Evolutionary conservation across 2,888 invertebrate species (phyloP).

Genomic region (Hirtodrosophila alboralis): DNA sequence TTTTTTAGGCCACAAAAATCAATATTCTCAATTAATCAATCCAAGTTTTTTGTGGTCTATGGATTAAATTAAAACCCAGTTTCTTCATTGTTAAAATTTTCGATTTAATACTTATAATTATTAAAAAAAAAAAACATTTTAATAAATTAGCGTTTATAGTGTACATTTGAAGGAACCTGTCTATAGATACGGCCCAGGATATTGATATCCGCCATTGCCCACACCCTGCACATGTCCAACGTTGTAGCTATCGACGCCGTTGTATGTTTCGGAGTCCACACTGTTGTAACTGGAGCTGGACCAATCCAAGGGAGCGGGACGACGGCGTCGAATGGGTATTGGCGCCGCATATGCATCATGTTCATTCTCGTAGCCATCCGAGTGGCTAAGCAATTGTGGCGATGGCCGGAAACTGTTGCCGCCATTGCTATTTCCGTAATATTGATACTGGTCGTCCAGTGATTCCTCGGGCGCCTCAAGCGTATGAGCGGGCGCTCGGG

Average conservation of each 20-base stretch:
- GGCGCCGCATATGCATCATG: slow-evolving; percentile 47
- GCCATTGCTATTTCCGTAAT: slow-evolving; percentile 13
- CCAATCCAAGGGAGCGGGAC: slow-evolving; percentile 45
- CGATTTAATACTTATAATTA: slow-evolving; percentile 46
- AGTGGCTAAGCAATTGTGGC: slow-evolving; percentile 39
- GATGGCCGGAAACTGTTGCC: slow-evolving; percentile 59
- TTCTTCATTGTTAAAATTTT: background rate
- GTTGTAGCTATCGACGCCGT: slow-evolving; percentile 79
- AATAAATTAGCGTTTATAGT: slow-evolving; percentile 45
- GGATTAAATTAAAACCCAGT: too few relatives aligned
- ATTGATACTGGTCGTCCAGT: slow-evolving; percentile 36
- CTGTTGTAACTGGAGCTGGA: slow-evolving; percentile 34
- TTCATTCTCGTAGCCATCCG: slow-evolving; percentile 46
- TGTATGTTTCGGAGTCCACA: slow-evolving; percentile 65
- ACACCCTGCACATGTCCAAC: slow-evolving; percentile 77
- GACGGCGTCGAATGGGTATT: slow-evolving; percentile 40
- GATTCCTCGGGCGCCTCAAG: slow-evolving; percentile 62
- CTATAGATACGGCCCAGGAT: slow-evolving; percentile 65
- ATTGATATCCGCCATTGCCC: slow-evolving; percentile 67
- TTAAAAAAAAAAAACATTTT: slow-evolving; percentile 31
- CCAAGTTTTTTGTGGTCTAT: too few relatives aligned
- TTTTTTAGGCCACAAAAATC: too few relatives aligned
- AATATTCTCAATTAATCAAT: too few relatives aligned
- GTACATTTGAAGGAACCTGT: background rate
- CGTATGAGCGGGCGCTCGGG: slow-evolving; percentile 53